Percentiles rank a stretch among this genome's conserved stretches.
phyloP scores from a whole-genome alignment of 2,888 invertebrate genomes.

The Callinectes sapidus region DNA sequence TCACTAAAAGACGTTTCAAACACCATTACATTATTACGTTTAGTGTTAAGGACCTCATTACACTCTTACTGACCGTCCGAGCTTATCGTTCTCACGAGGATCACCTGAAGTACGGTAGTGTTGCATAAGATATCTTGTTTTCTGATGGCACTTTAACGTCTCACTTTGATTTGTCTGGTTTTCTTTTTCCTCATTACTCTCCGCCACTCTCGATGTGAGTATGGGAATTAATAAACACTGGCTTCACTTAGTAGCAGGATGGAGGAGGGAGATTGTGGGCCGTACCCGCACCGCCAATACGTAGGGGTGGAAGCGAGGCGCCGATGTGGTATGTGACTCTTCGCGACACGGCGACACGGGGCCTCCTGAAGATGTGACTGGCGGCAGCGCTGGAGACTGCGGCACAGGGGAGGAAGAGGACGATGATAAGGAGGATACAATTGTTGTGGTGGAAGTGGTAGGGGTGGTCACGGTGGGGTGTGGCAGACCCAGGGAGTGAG shows the following conservation, averaged over 20 bases:
- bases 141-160: not conserved
- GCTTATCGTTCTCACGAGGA: not conserved
- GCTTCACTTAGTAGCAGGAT: constrained; percentile 45
- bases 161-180: not conserved
- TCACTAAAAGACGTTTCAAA: not conserved
- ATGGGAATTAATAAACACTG: not conserved
- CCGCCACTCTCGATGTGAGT: not conserved
- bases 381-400: not conserved
- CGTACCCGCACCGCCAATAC: constrained; percentile 67
- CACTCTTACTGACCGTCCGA: not conserved
- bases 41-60: not conserved
- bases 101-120: not conserved
- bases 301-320: constrained; percentile 64
- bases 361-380: constrained; percentile 15
- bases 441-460: constrained; percentile 7
- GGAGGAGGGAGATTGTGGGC: constrained; percentile 59
- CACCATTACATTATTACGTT: not conserved
- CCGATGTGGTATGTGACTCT: constrained; percentile 17
- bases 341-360: constrained; percentile 35
- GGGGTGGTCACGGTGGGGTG: not conserved
- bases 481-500: not conserved
- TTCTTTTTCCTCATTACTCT: not conserved
- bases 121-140: not conserved
- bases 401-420: constrained; percentile 46
- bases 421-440: not conserved